Base-by-base conservation (phyloP, 2,113 vertebrate species). In the Telmatochromis sp. region DNA sequence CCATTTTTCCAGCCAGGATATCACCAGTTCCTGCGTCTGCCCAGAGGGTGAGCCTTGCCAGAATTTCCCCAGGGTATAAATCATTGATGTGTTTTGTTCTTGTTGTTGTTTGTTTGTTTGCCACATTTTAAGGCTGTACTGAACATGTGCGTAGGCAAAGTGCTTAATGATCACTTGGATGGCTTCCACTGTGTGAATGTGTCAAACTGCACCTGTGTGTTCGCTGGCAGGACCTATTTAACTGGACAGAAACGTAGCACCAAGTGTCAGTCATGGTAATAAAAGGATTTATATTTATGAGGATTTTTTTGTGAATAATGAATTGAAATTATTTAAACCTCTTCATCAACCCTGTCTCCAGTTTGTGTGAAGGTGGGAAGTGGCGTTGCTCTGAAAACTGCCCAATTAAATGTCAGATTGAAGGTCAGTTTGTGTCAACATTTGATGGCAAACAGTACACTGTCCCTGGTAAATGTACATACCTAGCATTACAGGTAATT, bases 401-500 rank as follows among this genome's bases (percentile, higher is more conserved):
- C 75, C 88, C 91, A 1, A 1, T 82, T 19, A 87, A 42, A 42
- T 96, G 96, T 88, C 12, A 85, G 37, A 93, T 96, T n/a, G 94
- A 96, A 87, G 94, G 95, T 11, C 91, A 88, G 14, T 96, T 88
- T 87, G 93, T 96, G 23, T 94, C 91, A 23, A 95, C 95, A 17
- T 96, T 94, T 83, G 96, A 97, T 84, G 94, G 95, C 11, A 96
- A 95, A 85, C 90, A 86, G 9, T 97, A 93, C 79, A 54, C 21
- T 3, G 3, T 97, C 12, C 95, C 93, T 9, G 89, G 90, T 35
- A 94, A 86, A 94, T 97, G 94, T 79, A 80, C n/a, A 37, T 96
- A 95, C 54, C 23, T 95, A 75, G 95, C 92, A 23, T 91, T 94
- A 21, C 70, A 88, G 94, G 96, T 96, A 82, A 85, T 7, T 40